Evolutionary conservation across 2,797 vertebrate species (phyloP).

Genomic region (Apogon hyalosoma): DNA sequence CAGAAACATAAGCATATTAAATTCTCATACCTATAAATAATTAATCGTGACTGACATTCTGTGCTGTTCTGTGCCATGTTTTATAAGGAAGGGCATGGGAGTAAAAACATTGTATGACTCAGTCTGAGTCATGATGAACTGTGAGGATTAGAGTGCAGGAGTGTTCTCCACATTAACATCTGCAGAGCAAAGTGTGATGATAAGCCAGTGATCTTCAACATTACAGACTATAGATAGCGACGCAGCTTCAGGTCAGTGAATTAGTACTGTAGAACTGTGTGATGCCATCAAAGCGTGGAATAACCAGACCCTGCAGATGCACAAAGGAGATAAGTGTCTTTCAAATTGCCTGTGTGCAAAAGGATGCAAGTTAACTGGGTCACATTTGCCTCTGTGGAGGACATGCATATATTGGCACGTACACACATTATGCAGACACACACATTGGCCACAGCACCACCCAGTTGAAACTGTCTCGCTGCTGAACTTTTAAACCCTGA

Average conservation of each 20-base stretch:
- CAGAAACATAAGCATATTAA: background rate
- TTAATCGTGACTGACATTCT: background rate
- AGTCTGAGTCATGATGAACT: constrained; percentile 13
- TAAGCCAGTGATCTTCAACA: constrained; percentile 14
- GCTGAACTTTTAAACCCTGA: constrained; percentile 64
- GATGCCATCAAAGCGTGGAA: constrained; percentile 6
- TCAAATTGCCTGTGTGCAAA: constrained; percentile 26
- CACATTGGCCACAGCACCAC: constrained; percentile 28
- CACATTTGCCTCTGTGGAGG: constrained; percentile 31
- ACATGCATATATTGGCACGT: constrained; percentile 18
- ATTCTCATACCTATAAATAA: too few species aligned
- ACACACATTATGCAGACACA: constrained; percentile 9
- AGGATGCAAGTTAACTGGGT: constrained; percentile 49
- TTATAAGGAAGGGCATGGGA: background rate
- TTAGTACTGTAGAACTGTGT: constrained; percentile 4
- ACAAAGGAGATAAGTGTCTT: constrained; percentile 22
- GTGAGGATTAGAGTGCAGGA: constrained; percentile 11
- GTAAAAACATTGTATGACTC: constrained; percentile 13
- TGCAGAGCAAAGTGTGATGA: constrained; percentile 15
- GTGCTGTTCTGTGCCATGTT: constrained; percentile 1
- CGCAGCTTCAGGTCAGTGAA: constrained; percentile 33
- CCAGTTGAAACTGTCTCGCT: constrained; percentile 42
- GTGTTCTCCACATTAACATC: constrained; percentile 1
- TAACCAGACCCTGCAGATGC: constrained; percentile 36
- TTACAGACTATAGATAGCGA: background rate